A percentile compares a stretch with the other conserved stretches of the same genome.
Evolutionary conservation across 2,113 vertebrate species (phyloP).

Genomic region (Callaeas wilsoni): DNA sequence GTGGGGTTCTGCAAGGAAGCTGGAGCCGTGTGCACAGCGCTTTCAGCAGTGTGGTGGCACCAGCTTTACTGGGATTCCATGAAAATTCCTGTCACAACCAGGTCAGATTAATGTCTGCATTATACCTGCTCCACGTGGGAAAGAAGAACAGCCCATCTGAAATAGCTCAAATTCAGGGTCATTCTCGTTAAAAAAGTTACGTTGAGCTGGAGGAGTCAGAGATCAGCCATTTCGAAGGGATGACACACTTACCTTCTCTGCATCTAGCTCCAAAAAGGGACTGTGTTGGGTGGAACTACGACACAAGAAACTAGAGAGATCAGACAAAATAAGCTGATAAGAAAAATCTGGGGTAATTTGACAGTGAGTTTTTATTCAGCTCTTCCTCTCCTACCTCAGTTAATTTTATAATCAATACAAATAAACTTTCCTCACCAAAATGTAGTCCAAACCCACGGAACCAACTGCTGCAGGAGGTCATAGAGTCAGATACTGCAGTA

Average conservation of each 20-base stretch:
- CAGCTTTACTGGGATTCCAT: background rate
- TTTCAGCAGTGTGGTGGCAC: background rate
- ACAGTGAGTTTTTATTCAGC: background rate
- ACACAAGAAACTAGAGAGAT: background rate
- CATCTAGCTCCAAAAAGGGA: background rate
- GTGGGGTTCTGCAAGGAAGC: background rate
- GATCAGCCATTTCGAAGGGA: background rate
- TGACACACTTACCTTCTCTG: background rate
- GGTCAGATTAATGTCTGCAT: background rate
- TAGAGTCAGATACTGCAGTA: background rate
- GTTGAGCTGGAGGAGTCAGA: background rate
- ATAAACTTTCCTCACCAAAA: background rate
- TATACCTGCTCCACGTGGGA: accelerated
- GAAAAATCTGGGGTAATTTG: background rate
- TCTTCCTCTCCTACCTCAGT: background rate
- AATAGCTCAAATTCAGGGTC: background rate
- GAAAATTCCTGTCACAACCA: background rate
- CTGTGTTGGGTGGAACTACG: background rate
- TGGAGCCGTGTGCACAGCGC: background rate
- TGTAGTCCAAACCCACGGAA: background rate
- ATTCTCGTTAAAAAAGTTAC: background rate
- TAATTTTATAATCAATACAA: constrained; percentile 12
- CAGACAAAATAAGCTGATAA: background rate
- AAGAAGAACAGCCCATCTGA: background rate
- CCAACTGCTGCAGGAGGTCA: constrained; percentile 51